phyloP scores from a whole-genome alignment of 2,113 vertebrate species.

The Melierax canorus region DNA sequence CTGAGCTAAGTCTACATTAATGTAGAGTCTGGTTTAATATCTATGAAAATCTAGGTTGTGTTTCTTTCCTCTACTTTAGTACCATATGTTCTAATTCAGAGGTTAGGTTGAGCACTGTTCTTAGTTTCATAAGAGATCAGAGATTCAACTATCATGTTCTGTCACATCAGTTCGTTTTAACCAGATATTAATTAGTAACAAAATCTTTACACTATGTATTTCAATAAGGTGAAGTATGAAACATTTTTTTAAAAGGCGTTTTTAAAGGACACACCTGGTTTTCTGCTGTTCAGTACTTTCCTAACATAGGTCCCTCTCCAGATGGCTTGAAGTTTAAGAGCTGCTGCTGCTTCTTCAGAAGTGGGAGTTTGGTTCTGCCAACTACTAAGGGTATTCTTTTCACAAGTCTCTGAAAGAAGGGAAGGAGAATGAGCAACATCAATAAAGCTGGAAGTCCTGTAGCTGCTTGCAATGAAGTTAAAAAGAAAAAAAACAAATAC shows the following conservation, averaged over 20 bases:
- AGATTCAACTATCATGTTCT: neutral
- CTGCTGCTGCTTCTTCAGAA: conserved; percentile 67
- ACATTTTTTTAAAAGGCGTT: neutral
- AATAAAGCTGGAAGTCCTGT: neutral
- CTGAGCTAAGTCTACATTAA: neutral
- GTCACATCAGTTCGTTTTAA: neutral
- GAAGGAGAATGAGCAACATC: neutral
- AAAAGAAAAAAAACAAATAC: neutral
- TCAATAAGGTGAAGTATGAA: neutral
- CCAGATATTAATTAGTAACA: neutral
- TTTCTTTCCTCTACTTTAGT: neutral
- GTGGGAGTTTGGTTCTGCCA: conserved; percentile 68
- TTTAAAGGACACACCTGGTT: conserved; percentile 65
- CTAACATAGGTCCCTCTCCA: conserved; percentile 67
- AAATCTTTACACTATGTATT: neutral
- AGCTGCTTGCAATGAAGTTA: neutral
- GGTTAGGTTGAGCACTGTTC: neutral
- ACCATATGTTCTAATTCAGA: neutral
- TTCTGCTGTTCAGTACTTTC: conserved; percentile 63
- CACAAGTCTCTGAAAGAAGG: neutral
- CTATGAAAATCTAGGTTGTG: neutral
- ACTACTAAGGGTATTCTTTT: conserved; percentile 4
- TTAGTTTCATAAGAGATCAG: neutral
- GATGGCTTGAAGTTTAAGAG: conserved; percentile 68
- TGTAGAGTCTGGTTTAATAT: neutral